Conservation (phyloP, 2,797 vertebrate genomes). For the Falco naumanni region DNA sequence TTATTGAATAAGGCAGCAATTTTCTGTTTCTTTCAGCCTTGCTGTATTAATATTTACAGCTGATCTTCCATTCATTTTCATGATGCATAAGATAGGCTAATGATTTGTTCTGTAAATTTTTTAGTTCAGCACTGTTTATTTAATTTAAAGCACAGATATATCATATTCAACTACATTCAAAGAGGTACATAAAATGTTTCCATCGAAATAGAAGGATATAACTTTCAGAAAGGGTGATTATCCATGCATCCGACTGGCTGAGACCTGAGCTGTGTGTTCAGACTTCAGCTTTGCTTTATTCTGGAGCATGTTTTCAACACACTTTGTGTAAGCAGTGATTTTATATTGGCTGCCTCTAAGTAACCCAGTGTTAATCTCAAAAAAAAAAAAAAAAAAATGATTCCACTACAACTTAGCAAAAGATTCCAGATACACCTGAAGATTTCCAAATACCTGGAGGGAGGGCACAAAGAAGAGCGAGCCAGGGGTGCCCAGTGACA, state of each 20-base stretch:
- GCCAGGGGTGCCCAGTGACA: neutral
- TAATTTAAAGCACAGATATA: neutral
- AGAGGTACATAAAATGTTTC: neutral
- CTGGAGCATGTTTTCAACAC: neutral
- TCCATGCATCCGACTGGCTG: accelerated
- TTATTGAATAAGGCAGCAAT: neutral
- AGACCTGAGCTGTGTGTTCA: neutral
- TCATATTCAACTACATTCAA: neutral
- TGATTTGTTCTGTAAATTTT: neutral
- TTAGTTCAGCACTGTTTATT: neutral
- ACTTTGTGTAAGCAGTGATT: neutral
- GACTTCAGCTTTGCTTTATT: neutral
- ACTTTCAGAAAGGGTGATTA: neutral
- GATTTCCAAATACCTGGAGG: neutral
- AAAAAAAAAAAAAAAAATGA: neutral
- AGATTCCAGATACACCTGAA: neutral
- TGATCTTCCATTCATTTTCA: neutral
- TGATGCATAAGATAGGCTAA: neutral
- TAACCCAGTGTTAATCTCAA: neutral
- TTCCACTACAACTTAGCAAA: neutral
- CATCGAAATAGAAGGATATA: neutral
- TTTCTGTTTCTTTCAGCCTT: neutral
- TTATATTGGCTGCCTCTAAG: neutral
- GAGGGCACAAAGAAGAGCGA: neutral
- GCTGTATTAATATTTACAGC: neutral